These are phyloP conservation scores for Isichthys henryi DNA, from an alignment of 2,113 vertebrate genomes.

Conservation along the genomic window DNA sequence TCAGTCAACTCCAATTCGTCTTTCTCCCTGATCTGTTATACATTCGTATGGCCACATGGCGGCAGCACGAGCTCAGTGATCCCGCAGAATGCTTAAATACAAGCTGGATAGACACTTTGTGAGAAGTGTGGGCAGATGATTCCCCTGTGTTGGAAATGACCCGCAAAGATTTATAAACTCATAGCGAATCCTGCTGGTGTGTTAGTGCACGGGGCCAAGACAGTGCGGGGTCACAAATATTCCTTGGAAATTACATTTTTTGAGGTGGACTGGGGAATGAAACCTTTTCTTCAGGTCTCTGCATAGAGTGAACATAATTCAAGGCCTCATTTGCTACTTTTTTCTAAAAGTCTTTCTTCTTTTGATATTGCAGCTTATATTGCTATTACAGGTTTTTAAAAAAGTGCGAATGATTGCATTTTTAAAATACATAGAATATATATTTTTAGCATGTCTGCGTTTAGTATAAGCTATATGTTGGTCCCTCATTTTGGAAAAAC, in stretches of 20 bases:
- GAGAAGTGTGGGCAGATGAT: background rate
- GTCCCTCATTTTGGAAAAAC: background rate
- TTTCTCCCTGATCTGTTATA: conserved; percentile 29
- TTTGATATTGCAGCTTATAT: background rate
- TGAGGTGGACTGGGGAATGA: background rate
- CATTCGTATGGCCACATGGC: conserved; percentile 57
- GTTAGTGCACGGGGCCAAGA: background rate
- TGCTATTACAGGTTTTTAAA: background rate
- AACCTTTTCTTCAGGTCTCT: background rate
- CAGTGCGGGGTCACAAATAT: background rate
- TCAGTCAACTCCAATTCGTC: background rate
- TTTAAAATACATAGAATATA: background rate
- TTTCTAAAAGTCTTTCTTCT: background rate
- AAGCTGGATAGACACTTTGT: background rate
- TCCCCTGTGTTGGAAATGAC: background rate
- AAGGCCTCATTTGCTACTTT: background rate
- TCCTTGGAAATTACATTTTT: background rate
- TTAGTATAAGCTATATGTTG: background rate
- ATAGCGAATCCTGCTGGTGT: background rate
- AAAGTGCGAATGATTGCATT: background rate
- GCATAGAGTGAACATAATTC: background rate
- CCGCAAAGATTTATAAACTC: background rate
- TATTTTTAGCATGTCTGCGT: background rate
- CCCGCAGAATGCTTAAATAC: background rate
- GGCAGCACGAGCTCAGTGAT: conserved; percentile 64